Evolutionary conservation across 2,797 vertebrate species (phyloP), one percentile per base, ranked within the genome.

Genomic region (Phataginus tetradactyla): DNA sequence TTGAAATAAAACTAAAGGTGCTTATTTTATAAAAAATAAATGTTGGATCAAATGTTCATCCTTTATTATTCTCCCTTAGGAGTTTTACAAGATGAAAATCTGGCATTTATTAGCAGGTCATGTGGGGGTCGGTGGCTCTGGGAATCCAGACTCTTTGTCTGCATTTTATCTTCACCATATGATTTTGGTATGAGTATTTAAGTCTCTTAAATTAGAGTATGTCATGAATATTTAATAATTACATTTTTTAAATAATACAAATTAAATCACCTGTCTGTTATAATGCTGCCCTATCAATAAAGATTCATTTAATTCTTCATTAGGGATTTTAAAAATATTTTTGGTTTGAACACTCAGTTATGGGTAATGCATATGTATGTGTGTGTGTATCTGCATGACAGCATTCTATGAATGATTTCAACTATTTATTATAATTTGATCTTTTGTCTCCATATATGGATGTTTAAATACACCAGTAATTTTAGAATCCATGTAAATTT

Each of bases 21-120:
- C 80, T 96, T 94, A 89, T 87, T 97, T 96, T 96, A 96, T 93
- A 96, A 97, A 45, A 97, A 96, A 96, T 95, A 97, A 96, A 96
- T 90, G 90, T 85, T 96, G 95, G 72, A 71, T 91, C 95, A 96
- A 97, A 97, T 91, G 92, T 96, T 96, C 97, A 96, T 97, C 97
- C 88, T 96, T 86, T 94, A 91, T 95, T 95, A 94, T 96, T 96
- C 79, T 94, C 95, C 94, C 96, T 71, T 63, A 95, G 90, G 97
- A 95, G 63, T 91, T 96, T 97, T 97, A 97, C 94, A 97, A 97
- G 94, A 98, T 88, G 96, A 97, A 91, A 93, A 97, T 97, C 97
- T 98, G 97, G 97, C 96, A 98, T 97, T 98, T 97, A 97, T 97
- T 98, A 98, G 81, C 91, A 97, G 96, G 97, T 97, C 97, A 97